Evolutionary conservation across 2,888 invertebrate genomes (phyloP), one percentile per base, ranked within the genome.

Genomic region (Metacarcinus magister): DNA sequence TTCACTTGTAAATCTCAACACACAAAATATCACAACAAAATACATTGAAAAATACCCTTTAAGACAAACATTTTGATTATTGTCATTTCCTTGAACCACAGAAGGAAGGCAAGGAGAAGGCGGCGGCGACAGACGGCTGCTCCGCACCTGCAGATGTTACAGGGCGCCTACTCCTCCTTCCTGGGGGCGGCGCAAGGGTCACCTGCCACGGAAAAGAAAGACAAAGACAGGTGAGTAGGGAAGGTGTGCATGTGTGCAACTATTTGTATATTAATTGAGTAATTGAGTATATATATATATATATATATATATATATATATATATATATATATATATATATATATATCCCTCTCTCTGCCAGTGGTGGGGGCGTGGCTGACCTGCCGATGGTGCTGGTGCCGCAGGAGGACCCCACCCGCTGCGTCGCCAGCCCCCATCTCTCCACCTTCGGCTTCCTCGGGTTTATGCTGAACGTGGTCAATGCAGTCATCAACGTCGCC

Each of bases 401-500:
- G 82, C 82, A 94, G 44, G 94, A 96, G 92, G 94, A 92, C 92
- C 46, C 43, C n/a, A 82, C 94, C 82, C 48, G 94, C 39, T 96
- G 96, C 89, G 92, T 96, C 19, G 82, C 96, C 94, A 94, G 43
- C 87, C 75, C 10, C 39, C 96, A 96, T 32, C 92, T 96, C 82
- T 96, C 96, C 92, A 94, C 95, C 82, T 96, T 96, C 43, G 95
- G 96, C 44, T 96, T 96, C 93, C 95, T 96, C 23, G 95, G 95
- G 28, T 96, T 96, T 46, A 90, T 96, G 32, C 96, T 96, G 89
- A 95, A 95, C 90, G 92, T 96, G 54, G 91, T 95, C 92, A 97
- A 95, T 48, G 96, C 96, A 8, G 97, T 97, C 94, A 96, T 95
- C 82, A 97, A 95, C 90, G 94, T 97, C 44, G 91, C 96, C 67